These are phyloP conservation scores for Enhydra lutris DNA, from an alignment of 2,113 vertebrate genomes.

Conservation along the genomic window DNA sequence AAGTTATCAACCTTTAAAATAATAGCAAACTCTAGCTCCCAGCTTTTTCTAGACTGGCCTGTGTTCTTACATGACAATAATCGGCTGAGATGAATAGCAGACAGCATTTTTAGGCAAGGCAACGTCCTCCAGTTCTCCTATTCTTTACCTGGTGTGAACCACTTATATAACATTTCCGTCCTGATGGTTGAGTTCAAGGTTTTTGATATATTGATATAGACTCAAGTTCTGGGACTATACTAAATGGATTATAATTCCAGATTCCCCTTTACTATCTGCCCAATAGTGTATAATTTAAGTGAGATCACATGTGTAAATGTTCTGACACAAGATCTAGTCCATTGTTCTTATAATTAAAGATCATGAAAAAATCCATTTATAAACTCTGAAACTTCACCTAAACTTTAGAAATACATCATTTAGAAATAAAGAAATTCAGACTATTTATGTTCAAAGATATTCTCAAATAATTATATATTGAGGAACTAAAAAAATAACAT, in stretches of 20 bases:
- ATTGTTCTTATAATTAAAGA: background rate
- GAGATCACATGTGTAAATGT: background rate
- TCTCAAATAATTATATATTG: background rate
- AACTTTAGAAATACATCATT: background rate
- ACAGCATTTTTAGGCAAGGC: background rate
- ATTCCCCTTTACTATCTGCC: background rate
- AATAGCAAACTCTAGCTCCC: background rate
- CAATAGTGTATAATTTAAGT: background rate
- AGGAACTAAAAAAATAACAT: background rate
- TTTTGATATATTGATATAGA: background rate
- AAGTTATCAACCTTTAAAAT: background rate
- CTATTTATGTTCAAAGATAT: background rate
- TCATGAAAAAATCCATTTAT: background rate
- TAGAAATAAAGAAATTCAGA: background rate
- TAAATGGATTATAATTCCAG: background rate
- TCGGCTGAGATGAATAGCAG: background rate
- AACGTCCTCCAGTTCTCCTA: background rate
- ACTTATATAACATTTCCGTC: background rate
- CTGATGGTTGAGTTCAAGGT: background rate
- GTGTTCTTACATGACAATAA: background rate
- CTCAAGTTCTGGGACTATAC: background rate
- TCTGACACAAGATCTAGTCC: background rate
- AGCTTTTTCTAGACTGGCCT: background rate
- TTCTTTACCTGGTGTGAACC: background rate
- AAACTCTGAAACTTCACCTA: background rate